Evolutionary conservation across 2,888 invertebrate genomes (phyloP).

Genomic region (Cerastis leucographa): DNA sequence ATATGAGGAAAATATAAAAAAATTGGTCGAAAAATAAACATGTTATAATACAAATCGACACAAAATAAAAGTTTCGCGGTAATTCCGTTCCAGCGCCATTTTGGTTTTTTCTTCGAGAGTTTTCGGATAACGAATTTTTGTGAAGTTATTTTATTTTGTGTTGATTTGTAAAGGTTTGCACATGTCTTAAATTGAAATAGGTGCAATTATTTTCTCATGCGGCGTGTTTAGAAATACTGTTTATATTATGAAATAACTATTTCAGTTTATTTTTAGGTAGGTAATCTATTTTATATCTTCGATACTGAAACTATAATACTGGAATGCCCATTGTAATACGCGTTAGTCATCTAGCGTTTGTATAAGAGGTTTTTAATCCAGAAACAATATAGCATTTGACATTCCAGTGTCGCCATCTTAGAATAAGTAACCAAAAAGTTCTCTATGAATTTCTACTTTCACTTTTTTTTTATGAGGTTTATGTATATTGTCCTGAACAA

Average conservation of each 20-base stretch:
- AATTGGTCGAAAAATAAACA: slow-evolving; percentile 11
- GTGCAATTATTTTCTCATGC: slow-evolving; percentile 66
- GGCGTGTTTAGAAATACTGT: slow-evolving; percentile 59
- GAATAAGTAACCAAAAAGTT: not conserved
- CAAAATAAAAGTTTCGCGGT: slow-evolving; percentile 25
- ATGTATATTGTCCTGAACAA: not conserved
- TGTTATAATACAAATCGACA: slow-evolving; percentile 23
- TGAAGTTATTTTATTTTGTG: slow-evolving; percentile 42
- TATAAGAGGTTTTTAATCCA: not conserved
- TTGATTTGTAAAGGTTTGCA: slow-evolving; percentile 44
- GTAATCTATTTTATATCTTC: not conserved
- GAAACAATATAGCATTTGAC: not conserved
- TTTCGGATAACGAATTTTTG: not conserved
- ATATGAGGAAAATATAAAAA: slow-evolving; percentile 13
- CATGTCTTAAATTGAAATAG: slow-evolving; percentile 63
- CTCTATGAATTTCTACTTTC: not conserved
- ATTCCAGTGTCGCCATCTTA: not conserved
- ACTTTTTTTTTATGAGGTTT: not conserved
- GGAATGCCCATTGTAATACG: slow-evolving; percentile 15
- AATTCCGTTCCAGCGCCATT: slow-evolving; percentile 14
- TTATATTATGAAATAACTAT: not conserved
- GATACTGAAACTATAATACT: slow-evolving; percentile 15
- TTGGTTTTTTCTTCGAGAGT: slow-evolving; percentile 7
- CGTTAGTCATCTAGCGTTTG: not conserved
- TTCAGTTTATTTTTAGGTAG: not conserved